These are phyloP conservation scores for Trematomus bernacchii DNA, from an alignment of 2,797 vertebrate genomes.

Conservation along the genomic window DNA sequence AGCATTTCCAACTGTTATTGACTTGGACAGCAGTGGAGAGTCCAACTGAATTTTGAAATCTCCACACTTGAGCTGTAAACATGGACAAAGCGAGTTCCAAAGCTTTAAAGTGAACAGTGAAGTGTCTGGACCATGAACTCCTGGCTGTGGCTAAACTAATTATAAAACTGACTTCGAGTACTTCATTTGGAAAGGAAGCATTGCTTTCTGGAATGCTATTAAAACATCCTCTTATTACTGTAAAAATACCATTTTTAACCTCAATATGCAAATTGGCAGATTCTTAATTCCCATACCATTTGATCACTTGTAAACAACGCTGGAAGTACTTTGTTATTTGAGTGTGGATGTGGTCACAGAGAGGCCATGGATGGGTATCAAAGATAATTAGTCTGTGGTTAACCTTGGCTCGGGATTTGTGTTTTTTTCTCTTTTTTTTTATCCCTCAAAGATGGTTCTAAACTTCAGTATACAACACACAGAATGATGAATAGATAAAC, in stretches of 20 bases:
- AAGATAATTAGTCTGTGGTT: conserved; percentile 59
- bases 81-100: conserved; percentile 10
- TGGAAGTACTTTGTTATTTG: background rate
- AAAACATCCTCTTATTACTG: background rate
- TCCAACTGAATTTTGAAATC: conserved; percentile 46
- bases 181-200: background rate
- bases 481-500: conserved; percentile 75
- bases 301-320: background rate
- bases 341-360: conserved; percentile 2
- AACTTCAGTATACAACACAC: conserved; percentile 43
- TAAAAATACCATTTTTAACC: background rate
- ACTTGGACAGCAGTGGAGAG: conserved; percentile 57
- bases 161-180: background rate
- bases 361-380: conserved; percentile 43
- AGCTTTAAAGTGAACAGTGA: conserved; percentile 17
- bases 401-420: conserved; percentile 47
- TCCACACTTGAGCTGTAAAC: conserved; percentile 22
- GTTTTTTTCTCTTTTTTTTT: background rate
- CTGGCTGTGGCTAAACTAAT: background rate
- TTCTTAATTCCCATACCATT: background rate
- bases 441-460: conserved; percentile 32
- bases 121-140: background rate
- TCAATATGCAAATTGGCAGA: background rate
- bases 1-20: conserved; percentile 56
- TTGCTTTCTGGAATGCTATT: background rate